phyloP scores from a whole-genome alignment of 2,113 vertebrate genomes.

The Grammomys dolichurus region DNA sequence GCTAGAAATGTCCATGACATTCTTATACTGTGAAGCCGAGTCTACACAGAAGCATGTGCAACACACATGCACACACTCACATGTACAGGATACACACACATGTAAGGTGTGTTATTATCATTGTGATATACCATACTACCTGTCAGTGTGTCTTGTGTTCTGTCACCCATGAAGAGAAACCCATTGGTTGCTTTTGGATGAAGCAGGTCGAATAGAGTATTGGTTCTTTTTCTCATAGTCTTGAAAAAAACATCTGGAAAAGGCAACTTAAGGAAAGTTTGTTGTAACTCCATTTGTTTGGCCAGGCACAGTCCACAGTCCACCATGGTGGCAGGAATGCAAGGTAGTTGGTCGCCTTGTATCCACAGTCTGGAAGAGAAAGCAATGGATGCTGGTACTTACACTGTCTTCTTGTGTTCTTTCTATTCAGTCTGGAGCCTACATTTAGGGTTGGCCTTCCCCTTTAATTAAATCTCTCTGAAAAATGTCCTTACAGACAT shows the following conservation, averaged over 20 bases:
- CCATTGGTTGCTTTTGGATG: not conserved
- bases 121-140: not conserved
- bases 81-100: not conserved
- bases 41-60: not conserved
- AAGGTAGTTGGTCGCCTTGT: not conserved
- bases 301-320: not conserved
- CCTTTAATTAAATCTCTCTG: not conserved
- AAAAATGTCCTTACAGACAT: not conserved
- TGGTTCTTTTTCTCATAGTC: too few relatives aligned
- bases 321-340: not conserved
- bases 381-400: not conserved
- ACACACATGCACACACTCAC: too few relatives aligned
- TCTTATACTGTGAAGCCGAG: not conserved
- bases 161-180: not conserved
- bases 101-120: not conserved
- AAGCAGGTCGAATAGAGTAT: not conserved
- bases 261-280: not conserved
- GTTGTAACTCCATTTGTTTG: not conserved
- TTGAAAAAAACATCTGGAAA: not conserved
- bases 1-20: not conserved
- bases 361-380: not conserved
- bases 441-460: not conserved
- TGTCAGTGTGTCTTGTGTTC: not conserved
- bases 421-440: not conserved
- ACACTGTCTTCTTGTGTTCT: not conserved